phyloP scores from a whole-genome alignment of 2,113 vertebrate genomes.

The Hepsetus odoe region DNA sequence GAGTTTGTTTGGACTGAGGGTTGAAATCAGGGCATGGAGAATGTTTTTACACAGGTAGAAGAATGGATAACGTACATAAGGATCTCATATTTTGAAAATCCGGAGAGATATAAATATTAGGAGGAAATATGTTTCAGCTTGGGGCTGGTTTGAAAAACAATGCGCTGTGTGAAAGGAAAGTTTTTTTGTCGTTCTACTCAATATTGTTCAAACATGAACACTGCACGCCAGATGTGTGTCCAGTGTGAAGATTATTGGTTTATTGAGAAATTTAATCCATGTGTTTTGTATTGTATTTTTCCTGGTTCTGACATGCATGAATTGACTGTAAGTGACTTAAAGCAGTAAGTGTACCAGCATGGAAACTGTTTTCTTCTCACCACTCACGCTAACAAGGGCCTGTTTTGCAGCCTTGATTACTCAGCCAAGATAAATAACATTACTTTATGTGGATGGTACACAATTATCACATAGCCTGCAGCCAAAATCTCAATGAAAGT shows the following conservation, averaged over 20 bases:
- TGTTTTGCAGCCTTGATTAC: conserved; percentile 23
- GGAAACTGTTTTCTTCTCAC: background rate
- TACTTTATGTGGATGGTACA: background rate
- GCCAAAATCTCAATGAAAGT: background rate
- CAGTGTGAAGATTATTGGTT: background rate
- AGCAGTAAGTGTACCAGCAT: background rate
- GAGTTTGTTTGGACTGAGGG: background rate
- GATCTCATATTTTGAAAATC: background rate
- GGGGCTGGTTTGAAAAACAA: too few relatives aligned
- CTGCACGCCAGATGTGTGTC: background rate
- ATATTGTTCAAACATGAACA: background rate
- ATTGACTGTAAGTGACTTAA: background rate
- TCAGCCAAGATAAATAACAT: conserved; percentile 12
- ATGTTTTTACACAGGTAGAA: conserved; percentile 25
- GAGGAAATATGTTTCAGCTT: background rate
- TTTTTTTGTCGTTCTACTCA: background rate
- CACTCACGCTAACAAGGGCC: background rate
- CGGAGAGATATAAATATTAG: background rate
- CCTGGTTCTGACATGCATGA: conserved; percentile 28
- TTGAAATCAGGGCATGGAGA: background rate
- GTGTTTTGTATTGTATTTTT: conserved; percentile 25
- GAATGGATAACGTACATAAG: background rate
- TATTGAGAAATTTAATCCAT: conserved; percentile 18
- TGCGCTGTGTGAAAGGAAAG: too few relatives aligned
- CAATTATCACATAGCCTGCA: conserved; percentile 23